Percentiles rank a stretch among this genome's conserved stretches.
phyloP scores from a whole-genome alignment of 2,113 vertebrate genomes.

The Thunnus thynnus region DNA sequence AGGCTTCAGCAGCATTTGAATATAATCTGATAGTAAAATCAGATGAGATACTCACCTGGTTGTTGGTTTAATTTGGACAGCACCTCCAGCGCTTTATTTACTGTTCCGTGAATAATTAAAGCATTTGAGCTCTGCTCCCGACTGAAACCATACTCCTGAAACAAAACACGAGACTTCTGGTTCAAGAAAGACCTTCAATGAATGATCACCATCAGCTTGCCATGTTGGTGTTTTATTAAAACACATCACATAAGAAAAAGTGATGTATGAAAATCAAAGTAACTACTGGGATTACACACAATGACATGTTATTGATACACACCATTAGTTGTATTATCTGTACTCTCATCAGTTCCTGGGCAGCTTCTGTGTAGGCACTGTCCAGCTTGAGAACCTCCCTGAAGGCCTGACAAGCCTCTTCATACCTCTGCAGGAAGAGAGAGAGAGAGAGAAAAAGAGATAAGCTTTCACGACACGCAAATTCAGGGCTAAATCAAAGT shows the following conservation, averaged over 20 bases:
- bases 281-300: no score
- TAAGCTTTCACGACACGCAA: neutral
- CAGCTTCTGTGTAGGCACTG: conserved; percentile 64
- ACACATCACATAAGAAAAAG: no score
- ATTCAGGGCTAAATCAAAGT: neutral
- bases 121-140: conserved; percentile 80
- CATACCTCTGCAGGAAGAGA: conserved; percentile 77
- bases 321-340: conserved; percentile 77
- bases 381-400: conserved; percentile 80
- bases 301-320: conserved; percentile 12
- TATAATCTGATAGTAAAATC: neutral
- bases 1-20: no score
- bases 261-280: no score
- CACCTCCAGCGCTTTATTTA: conserved; percentile 64
- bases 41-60: conserved; percentile 52
- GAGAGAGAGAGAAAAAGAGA: no score
- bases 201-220: neutral
- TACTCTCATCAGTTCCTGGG: conserved; percentile 81
- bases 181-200: neutral
- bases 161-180: neutral
- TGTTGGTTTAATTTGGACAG: conserved; percentile 52
- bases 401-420: conserved; percentile 81
- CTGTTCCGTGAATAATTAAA: conserved; percentile 78
- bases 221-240: no score
- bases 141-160: conserved; percentile 76